These are phyloP conservation scores for Apostichopus californicus DNA, from an alignment of 35 echinoderm and acorn worm species.

Conservation along the genomic window DNA sequence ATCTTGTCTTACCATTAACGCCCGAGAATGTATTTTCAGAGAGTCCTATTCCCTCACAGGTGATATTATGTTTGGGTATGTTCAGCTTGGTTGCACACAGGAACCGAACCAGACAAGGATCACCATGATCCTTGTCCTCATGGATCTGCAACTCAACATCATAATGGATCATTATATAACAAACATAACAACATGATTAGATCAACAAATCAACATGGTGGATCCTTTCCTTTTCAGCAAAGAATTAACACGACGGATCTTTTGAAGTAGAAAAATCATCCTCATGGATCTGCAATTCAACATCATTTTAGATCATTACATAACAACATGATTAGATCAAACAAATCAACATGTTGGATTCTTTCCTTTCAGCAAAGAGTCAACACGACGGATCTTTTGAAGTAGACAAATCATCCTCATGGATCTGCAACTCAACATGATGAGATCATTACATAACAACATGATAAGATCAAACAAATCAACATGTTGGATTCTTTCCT, in stretches of 20 bases:
- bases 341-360: no score
- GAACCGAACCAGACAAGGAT: conserved; percentile 13
- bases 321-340: neutral
- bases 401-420: conserved; percentile 25
- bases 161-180: neutral
- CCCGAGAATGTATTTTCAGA: neutral
- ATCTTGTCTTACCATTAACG: neutral
- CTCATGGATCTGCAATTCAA: neutral
- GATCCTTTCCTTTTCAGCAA: no score
- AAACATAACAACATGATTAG: neutral
- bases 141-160: neutral
- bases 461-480: no score
- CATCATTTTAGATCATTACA: neutral
- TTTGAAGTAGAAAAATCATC: no score
- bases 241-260: no score
- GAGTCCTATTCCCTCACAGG: conserved; percentile 35
- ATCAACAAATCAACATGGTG: no score
- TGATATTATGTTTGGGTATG: conserved; percentile 8
- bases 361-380: no score
- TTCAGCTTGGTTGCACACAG: conserved; percentile 28
- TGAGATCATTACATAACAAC: neutral
- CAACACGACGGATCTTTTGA: no score
- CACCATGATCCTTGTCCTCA: conserved; percentile 38
- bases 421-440: neutral
- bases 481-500: no score